Evolutionary conservation across 2,797 vertebrate species (phyloP).

Genomic region (Chanos chanos): DNA sequence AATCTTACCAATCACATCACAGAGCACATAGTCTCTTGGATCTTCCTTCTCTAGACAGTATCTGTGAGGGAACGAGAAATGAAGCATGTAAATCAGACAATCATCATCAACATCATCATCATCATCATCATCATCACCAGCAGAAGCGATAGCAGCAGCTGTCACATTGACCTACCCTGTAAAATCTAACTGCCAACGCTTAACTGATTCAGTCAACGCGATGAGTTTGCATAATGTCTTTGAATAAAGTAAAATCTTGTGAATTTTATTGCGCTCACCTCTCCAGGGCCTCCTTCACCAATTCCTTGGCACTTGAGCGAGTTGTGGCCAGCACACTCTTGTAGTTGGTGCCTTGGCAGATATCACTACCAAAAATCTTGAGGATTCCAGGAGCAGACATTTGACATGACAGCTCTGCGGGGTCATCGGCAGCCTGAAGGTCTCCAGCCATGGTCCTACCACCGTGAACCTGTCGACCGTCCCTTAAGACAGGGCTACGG

Average conservation of each 20-base stretch:
- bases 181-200: too few relatives aligned
- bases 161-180: too few relatives aligned
- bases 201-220: too few relatives aligned
- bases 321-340: conserved; percentile 78
- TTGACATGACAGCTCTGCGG: conserved; percentile 70
- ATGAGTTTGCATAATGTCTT: too few relatives aligned
- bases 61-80: conserved; percentile 43
- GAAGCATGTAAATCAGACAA: too few relatives aligned
- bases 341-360: conserved; percentile 75
- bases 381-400: conserved; percentile 74
- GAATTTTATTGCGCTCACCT: too few relatives aligned
- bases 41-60: conserved; percentile 76
- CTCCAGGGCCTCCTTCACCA: conserved; percentile 75
- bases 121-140: not conserved
- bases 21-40: conserved; percentile 65
- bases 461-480: conserved; percentile 16
- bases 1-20: conserved; percentile 71
- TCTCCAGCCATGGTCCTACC: conserved; percentile 29
- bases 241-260: too few relatives aligned
- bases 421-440: conserved; percentile 55
- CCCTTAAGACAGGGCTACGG: conserved; percentile 61
- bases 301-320: conserved; percentile 70
- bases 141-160: too few relatives aligned
- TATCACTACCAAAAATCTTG: conserved; percentile 76
- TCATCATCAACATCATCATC: not conserved